These are phyloP conservation scores for Aphaenogaster floridana DNA, from an alignment of 1,140 invertebrate genomes.

Conservation along the genomic window DNA sequence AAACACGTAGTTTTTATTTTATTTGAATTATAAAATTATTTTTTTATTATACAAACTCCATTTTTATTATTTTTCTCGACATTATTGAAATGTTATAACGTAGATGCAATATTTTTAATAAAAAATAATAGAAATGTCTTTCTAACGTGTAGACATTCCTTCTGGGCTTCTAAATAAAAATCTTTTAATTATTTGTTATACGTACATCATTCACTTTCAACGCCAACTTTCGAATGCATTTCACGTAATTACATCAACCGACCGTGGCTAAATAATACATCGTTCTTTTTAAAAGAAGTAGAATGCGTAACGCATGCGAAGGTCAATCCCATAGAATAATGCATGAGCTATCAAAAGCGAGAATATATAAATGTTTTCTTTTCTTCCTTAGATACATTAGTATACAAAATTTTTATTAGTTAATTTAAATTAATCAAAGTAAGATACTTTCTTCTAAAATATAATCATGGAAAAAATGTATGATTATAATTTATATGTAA, in stretches of 20 bases:
- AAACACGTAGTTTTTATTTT: neutral
- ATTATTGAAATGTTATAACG: neutral
- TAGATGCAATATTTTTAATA: neutral
- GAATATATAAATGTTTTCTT: neutral
- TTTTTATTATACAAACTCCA: neutral
- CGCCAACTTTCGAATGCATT: neutral
- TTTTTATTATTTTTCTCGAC: neutral
- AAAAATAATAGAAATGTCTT: neutral
- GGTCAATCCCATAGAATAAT: slow-evolving; percentile 11
- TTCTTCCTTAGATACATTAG: neutral
- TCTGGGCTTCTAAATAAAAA: neutral
- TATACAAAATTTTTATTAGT: neutral
- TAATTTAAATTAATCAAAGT: neutral
- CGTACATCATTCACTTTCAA: neutral
- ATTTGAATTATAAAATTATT: neutral
- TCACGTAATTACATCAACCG: neutral
- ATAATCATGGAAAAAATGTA: neutral
- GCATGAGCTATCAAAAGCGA: neutral
- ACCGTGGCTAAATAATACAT: neutral
- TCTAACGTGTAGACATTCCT: neutral
- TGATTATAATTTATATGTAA: neutral
- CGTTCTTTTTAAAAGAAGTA: neutral
- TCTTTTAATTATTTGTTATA: slow-evolving; percentile 19
- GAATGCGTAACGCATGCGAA: slow-evolving; percentile 15
- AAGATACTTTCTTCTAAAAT: neutral